Percentiles rank a stretch among this genome's conserved stretches.
phyloP scores from a whole-genome alignment of 2,113 vertebrate species.

The Zosterops borbonicus region DNA sequence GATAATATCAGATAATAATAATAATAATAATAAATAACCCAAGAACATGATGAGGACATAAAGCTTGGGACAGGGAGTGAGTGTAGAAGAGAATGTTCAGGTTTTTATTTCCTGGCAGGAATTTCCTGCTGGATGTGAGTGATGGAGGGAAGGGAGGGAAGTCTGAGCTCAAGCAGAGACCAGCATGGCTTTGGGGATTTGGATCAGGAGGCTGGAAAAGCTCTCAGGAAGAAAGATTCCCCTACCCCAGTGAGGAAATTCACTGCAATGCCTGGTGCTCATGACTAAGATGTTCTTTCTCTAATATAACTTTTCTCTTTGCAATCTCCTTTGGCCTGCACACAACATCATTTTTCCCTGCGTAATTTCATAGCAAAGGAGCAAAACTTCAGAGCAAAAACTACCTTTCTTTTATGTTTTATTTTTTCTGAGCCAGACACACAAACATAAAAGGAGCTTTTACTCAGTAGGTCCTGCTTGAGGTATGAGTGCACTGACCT shows the following conservation, averaged over 20 bases:
- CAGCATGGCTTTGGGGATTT: neutral
- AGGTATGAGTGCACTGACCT: neutral
- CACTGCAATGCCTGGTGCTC: neutral
- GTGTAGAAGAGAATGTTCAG: neutral
- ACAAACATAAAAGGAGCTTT: neutral
- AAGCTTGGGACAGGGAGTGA: neutral
- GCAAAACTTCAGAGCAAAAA: neutral
- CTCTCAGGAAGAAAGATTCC: neutral
- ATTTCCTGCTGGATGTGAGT: neutral
- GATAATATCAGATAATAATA: neutral
- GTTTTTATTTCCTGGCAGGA: neutral
- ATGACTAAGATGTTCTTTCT: neutral
- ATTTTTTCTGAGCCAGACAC: neutral
- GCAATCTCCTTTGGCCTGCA: neutral
- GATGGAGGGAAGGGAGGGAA: neutral
- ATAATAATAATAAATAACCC: neutral
- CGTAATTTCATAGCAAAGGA: neutral
- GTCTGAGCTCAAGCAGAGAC: neutral
- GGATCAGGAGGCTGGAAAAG: neutral
- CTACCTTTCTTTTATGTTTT: rapidly evolving
- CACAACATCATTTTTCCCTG: neutral
- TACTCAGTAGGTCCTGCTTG: neutral
- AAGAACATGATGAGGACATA: neutral
- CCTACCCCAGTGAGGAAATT: neutral
- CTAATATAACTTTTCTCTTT: neutral